Evolutionary conservation across 2,888 invertebrate genomes (phyloP).

Genomic region (Acanthopleura granulata): DNA sequence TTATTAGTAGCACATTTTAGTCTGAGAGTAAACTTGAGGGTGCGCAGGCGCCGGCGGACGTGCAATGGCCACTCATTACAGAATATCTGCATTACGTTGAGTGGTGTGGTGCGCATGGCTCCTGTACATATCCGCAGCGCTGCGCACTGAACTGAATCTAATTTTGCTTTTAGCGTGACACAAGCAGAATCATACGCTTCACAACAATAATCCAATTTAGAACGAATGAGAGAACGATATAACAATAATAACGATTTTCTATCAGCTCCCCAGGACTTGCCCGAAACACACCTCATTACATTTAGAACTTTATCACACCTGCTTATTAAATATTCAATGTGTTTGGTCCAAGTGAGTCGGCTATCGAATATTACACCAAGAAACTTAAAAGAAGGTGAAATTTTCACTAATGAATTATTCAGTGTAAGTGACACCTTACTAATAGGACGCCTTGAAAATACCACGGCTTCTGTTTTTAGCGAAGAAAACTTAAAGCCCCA

Average conservation of each 20-base stretch:
- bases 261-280: neutral
- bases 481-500: constrained; percentile 13
- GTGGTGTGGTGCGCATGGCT: neutral
- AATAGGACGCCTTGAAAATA: neutral
- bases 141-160: constrained; percentile 6
- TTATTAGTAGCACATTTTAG: neutral
- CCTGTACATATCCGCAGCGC: constrained; percentile 1
- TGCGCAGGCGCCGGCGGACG: neutral
- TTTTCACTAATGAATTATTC: neutral
- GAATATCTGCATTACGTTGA: neutral
- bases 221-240: constrained; percentile 1
- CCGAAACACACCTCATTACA: neutral
- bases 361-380: neutral
- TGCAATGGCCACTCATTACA: constrained; percentile 3
- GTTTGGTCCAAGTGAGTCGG: neutral
- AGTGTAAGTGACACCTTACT: neutral
- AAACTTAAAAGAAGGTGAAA: neutral
- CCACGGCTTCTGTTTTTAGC: neutral
- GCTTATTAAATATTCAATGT: neutral
- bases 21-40: neutral
- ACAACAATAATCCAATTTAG: constrained; percentile 5
- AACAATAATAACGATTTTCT: neutral
- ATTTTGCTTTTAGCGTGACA: neutral
- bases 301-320: neutral
- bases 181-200: constrained; percentile 13